Conservation (phyloP, 1,140 invertebrate species). For the Mactra quadrangularis region DNA sequence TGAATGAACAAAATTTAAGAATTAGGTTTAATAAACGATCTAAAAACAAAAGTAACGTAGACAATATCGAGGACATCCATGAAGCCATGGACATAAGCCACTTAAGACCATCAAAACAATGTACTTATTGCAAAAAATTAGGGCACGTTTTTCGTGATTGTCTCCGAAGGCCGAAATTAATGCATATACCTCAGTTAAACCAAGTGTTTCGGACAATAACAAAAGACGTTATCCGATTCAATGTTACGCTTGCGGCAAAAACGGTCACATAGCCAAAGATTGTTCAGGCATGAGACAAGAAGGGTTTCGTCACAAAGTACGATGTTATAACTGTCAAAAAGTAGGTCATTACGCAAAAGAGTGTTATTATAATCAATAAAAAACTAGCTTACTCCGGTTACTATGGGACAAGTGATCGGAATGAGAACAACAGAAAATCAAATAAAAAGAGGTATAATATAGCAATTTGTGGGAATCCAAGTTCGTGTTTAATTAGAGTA, state of each 20-base stretch:
- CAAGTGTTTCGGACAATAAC: not conserved
- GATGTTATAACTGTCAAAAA: not conserved
- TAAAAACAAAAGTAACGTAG: no score
- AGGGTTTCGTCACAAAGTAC: not conserved
- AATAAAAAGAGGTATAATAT: not conserved
- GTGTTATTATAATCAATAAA: not conserved
- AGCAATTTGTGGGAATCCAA: no score
- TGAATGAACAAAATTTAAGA: slow-evolving; percentile 10
- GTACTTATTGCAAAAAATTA: not conserved
- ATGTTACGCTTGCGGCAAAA: not conserved
- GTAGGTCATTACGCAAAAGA: not conserved
- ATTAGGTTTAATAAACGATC: not conserved
- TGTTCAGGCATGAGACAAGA: not conserved
- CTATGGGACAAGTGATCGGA: no score
- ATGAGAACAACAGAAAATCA: no score
- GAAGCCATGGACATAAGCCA: slow-evolving; percentile 25
- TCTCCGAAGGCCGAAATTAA: no score
- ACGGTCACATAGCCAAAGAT: not conserved
- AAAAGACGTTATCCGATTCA: no score
- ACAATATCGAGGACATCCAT: not conserved
- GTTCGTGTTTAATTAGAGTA: slow-evolving; percentile 16
- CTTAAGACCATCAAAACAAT: not conserved
- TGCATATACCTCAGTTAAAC: no score
- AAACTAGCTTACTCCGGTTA: not conserved
- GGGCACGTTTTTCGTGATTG: slow-evolving; percentile 1